Percentiles rank a stretch among this genome's conserved stretches.
phyloP scores from a whole-genome alignment of 2,113 vertebrate species.

The Sardina pilchardus region DNA sequence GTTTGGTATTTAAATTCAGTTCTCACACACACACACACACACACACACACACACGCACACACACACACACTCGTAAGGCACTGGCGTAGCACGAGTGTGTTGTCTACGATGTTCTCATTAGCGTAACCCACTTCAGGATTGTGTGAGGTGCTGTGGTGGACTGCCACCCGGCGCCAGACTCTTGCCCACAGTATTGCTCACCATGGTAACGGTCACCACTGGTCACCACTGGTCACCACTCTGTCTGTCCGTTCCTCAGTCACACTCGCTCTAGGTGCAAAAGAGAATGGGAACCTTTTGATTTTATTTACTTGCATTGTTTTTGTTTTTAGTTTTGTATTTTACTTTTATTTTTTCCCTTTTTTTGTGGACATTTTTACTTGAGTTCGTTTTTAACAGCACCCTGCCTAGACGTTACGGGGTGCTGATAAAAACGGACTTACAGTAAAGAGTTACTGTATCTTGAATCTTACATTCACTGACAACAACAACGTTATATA shows the following conservation, averaged over 20 bases:
- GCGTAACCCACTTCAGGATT: not conserved
- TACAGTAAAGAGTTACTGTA: not conserved
- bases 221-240: not conserved
- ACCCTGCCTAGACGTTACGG: not conserved
- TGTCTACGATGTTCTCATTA: not conserved
- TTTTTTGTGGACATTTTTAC: not conserved
- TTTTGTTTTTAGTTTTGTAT: not conserved
- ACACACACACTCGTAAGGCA: not conserved
- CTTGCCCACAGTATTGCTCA: not conserved
- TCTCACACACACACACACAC: constrained; percentile 41
- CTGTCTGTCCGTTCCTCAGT: not conserved
- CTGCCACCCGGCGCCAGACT: no score
- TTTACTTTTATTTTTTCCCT: not conserved
- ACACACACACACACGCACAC: constrained; percentile 41
- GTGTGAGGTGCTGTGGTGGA: no score
- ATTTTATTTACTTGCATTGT: not conserved
- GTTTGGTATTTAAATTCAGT: constrained; percentile 12
- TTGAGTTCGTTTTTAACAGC: not conserved
- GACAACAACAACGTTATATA: not conserved
- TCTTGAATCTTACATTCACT: not conserved
- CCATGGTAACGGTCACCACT: not conserved
- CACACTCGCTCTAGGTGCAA: not conserved
- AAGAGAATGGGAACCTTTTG: not conserved
- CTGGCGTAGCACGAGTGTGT: not conserved
- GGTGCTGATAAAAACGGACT: no score